Conservation (phyloP, 2,888 invertebrate genomes). For the Cryptocephalus moraei region DNA sequence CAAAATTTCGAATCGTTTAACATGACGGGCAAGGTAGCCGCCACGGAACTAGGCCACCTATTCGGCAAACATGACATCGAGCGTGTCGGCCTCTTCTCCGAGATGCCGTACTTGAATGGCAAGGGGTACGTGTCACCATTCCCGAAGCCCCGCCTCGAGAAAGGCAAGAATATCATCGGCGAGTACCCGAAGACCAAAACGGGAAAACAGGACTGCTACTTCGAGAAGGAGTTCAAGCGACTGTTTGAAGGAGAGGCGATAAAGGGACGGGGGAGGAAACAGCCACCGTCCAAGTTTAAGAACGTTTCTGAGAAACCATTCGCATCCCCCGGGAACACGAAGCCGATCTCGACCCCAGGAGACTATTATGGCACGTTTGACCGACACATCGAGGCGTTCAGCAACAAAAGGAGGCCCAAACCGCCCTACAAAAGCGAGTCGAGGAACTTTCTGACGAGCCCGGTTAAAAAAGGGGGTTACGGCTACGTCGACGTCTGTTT, state of each 20-base stretch:
- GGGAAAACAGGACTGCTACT: conserved; percentile 38
- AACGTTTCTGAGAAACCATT: conserved; percentile 25
- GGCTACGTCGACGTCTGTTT: conserved; percentile 43
- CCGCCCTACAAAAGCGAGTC: conserved; percentile 14
- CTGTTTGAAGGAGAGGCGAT: conserved; percentile 36
- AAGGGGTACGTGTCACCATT: conserved; percentile 27
- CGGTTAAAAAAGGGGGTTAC: conserved; percentile 41
- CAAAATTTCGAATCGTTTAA: too few species aligned
- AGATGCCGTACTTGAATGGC: conserved; percentile 36
- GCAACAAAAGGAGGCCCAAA: conserved; percentile 15
- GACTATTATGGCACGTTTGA: conserved; percentile 44
- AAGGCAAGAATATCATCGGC: conserved; percentile 29
- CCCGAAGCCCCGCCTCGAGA: conserved; percentile 11
- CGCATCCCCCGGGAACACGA: conserved; percentile 30
- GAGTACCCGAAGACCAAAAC: conserved; percentile 33
- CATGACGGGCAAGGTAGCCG: not conserved
- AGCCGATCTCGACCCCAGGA: conserved; percentile 42
- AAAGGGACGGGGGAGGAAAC: conserved; percentile 19
- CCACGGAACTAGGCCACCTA: conserved; percentile 10
- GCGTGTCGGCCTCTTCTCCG: conserved; percentile 36
- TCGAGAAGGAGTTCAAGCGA: conserved; percentile 37
- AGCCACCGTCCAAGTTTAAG: conserved; percentile 15
- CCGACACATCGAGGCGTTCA: conserved; percentile 29
- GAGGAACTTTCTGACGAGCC: conserved; percentile 27
- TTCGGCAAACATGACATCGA: conserved; percentile 36